Evolutionary conservation across 2,113 vertebrate genomes (phyloP), one percentile per base, ranked within the genome.

Genomic region (Bujurquina vittata): DNA sequence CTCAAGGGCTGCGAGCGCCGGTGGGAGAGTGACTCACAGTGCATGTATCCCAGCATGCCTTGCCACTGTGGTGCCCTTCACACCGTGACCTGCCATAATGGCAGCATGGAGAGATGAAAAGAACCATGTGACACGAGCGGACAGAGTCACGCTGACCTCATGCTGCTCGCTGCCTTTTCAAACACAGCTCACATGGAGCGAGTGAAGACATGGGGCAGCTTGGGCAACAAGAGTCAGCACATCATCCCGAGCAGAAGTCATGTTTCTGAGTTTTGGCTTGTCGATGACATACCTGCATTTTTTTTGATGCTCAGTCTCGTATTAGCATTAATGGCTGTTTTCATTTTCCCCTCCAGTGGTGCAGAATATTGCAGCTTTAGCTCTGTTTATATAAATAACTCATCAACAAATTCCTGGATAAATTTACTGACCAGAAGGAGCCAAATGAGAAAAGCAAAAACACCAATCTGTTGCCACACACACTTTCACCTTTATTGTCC

Each of bases 41-140:
- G 88, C 93, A 81, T 94, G 92, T 94, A 86, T 96, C 94, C 93
- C 95, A 95, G 95, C 93, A 94, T 95, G 95, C 94, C 75, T 89
- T 93, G 89, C 91, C 92, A 84, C 91, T 12, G 88, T 83, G 92
- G 83, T 40, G 86, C 91, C 93, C 90, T 93, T 88, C 91, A 93
- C 89, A 89, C 84, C 52, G 46, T 87, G 93, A 94, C 92, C 95
- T 61, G 82, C 75, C 84, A 87, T 84, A 92, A 95, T 91, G 91
- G 93, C 88, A 3, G 86, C 91, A 77, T 73, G 81, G 86, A 76
- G 92, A 94, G 93, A 94, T 95, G 87, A 95, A 95, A 95, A 84
- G 90, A 62, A 49, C 78, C 91, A 87, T 63, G 84, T 88, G 87
- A 93, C 85, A 61, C 22, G 35, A 84, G 84, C 84, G 82, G 90